These are phyloP conservation scores for Gasterosteus aculeatus DNA, from an alignment of 2,113 vertebrate species.

Conservation along the genomic window DNA sequence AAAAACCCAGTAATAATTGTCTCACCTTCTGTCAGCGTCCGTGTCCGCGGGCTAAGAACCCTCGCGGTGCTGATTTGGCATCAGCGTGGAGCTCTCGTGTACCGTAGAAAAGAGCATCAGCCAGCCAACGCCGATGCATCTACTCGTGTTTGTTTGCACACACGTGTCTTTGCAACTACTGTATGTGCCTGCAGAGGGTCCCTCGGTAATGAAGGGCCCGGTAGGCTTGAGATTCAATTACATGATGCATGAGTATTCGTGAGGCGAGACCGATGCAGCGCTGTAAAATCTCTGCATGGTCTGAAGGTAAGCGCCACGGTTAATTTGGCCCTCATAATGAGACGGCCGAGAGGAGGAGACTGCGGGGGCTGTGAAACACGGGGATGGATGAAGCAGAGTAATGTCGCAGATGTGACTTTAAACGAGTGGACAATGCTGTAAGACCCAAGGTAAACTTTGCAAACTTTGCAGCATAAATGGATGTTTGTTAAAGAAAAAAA, in stretches of 20 bases:
- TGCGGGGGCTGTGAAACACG: slow-evolving; percentile 15
- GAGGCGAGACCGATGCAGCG: slow-evolving; percentile 61
- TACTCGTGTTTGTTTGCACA: too few relatives aligned
- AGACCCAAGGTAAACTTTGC: neutral
- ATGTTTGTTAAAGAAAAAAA: neutral
- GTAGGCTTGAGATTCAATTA: slow-evolving; percentile 68
- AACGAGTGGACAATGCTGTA: neutral
- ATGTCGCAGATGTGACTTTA: slow-evolving; percentile 19
- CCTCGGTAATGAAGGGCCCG: slow-evolving; percentile 40
- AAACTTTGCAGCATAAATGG: neutral
- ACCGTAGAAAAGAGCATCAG: slow-evolving; percentile 14
- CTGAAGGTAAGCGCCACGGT: slow-evolving; percentile 62
- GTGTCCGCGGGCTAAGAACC: neutral
- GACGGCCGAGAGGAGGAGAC: slow-evolving; percentile 42
- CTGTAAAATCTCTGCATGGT: slow-evolving; percentile 53
- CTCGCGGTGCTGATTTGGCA: neutral
- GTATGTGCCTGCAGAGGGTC: slow-evolving; percentile 21
- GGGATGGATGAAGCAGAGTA: slow-evolving; percentile 25
- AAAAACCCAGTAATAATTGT: neutral
- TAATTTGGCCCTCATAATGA: slow-evolving; percentile 67
- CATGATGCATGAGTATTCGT: slow-evolving; percentile 52
- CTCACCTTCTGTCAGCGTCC: neutral
- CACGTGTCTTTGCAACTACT: slow-evolving; percentile 1
- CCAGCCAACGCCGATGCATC: slow-evolving; percentile 9
- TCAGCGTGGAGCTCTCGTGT: neutral